Base-by-base conservation (phyloP, 2,888 invertebrate species). In the Lepidonotus clava region DNA sequence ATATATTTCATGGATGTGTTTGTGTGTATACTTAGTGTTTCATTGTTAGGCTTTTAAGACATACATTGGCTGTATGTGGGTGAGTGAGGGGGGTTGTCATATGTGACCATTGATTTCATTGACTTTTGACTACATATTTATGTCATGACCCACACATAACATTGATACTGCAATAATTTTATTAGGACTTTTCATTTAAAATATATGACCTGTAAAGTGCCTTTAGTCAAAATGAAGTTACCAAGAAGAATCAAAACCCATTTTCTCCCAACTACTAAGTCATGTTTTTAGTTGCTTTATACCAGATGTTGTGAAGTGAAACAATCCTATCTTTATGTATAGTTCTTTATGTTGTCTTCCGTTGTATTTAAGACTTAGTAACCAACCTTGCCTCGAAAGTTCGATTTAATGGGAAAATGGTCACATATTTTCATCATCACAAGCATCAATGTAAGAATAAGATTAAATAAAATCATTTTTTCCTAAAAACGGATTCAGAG, bases 1-100 rank as follows among this genome's bases (percentile, higher is more conserved):
- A n/a, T n/a, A n/a, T n/a, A n/a, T n/a, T n/a, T n/a, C n/a, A 61
- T 61, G 61, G 28, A 18, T 61, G 61, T 61, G 61, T 61, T 61
- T 61, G 61, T 4, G 61, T 4, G 61, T 61, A 32, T 28, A n/a
- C 2, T 61, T 28, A 61, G 24, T 28, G 61, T 61, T 11, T 61
- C 28, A 1, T 28, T 61, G 28, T 61, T 28, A 61, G 21, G 5
- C 21, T 61, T 5, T n/a, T n/a, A 24, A 11, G 21, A 61, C 46
- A 61, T 11, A 24, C 61, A 18, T 56, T 61, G 61, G 11, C 28
- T 28, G n/a, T 28, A 61, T 28, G 24, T 18, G 14, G 11, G 14
- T 4, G 5, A 24, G 1, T 24, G 24, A 28, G 24, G 61, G 24
- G n/a, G n/a, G n/a, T n/a, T n/a, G n/a, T n/a, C 24, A 28, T 61